These are phyloP conservation scores for Trachymyrmex cornetzi DNA, from an alignment of 1,140 invertebrate species.

Conservation along the genomic window DNA sequence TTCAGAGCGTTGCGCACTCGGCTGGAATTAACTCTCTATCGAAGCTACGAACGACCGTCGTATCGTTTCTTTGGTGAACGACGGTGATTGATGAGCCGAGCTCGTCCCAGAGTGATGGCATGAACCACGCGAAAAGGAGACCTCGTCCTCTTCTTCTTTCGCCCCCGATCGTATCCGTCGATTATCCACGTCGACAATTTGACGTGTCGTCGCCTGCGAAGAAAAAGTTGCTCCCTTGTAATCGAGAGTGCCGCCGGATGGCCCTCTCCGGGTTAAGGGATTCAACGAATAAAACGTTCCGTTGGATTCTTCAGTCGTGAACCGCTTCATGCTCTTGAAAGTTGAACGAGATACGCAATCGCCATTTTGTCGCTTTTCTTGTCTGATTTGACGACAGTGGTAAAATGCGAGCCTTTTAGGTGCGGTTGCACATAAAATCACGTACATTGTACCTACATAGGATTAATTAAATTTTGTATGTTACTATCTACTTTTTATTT, in stretches of 20 bases:
- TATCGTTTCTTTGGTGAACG: slow-evolving; percentile 69
- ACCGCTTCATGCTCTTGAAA: not conserved
- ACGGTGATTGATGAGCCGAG: slow-evolving; percentile 72
- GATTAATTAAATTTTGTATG: slow-evolving; percentile 6
- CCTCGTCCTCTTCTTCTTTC: no score
- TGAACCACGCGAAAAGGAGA: slow-evolving; percentile 52
- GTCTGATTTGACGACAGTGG: not conserved
- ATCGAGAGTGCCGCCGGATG: slow-evolving; percentile 51
- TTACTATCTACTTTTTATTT: not conserved
- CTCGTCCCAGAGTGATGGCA: slow-evolving; percentile 41
- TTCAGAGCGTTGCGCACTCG: slow-evolving; percentile 41
- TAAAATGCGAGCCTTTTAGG: not conserved
- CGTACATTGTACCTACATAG: not conserved
- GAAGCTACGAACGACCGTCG: slow-evolving; percentile 37
- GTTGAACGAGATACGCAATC: slow-evolving; percentile 28
- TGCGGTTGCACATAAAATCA: not conserved
- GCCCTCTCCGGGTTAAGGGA: slow-evolving; percentile 18
- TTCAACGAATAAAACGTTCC: slow-evolving; percentile 54
- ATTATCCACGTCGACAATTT: slow-evolving; percentile 73
- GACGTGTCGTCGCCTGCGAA: slow-evolving; percentile 66
- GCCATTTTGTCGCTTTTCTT: slow-evolving; percentile 8
- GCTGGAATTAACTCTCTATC: slow-evolving; percentile 67
- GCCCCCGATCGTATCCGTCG: slow-evolving; percentile 66
- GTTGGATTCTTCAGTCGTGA: slow-evolving; percentile 13
- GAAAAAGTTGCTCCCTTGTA: slow-evolving; percentile 67